Evolutionary conservation across 2,797 vertebrate species (phyloP), one percentile per base, ranked within the genome.

Genomic region (Astyanax mexicanus): DNA sequence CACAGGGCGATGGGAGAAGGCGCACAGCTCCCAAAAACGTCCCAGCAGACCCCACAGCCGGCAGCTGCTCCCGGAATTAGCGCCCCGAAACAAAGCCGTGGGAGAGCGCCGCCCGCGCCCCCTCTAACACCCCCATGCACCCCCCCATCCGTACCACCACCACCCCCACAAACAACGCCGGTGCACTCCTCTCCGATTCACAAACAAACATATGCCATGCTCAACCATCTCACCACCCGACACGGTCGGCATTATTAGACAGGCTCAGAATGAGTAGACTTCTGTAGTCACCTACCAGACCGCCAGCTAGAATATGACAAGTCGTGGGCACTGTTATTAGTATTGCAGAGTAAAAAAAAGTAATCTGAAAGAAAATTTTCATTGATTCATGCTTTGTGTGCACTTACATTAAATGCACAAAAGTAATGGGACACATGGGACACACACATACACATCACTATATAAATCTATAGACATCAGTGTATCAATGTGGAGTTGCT

Each of bases 41-140:
- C 94, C 94, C 95, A 93, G 89, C 91, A 94, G 94, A 95, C 93
- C 91, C 89, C 88, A 82, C 88, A 92, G 89, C 92, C 91, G 89
- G 93, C 95, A 96, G 95, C 95, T 96, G 95, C 91, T 94, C 90
- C 58, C 85, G 90, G 92, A 91, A 92, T 93, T 89, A 92, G 89
- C 87, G 89, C 88, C 85, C 88, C 86, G 90, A 92, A 92, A 93
- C 85, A 86, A 94, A 94, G 92, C 88, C 90, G 86, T 84, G 85
- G 83, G 86, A 87, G 84, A 88, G 84, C 83, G 83, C 86, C 81
- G 84, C 85, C 42, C 84, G 83, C 84, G 80, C 82, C 80, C 83
- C 5, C 2, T 32, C 29, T 32, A 86, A 84, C 84, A 78, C 83
- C 79, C 60, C 32, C 29, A 2, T n/a, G n/a, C n/a, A n/a, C n/a